A percentile compares a stretch with the other conserved stretches of the same genome.
Conservation (phyloP, 2,888 invertebrate species). For the Margaritifera margaritifera region DNA sequence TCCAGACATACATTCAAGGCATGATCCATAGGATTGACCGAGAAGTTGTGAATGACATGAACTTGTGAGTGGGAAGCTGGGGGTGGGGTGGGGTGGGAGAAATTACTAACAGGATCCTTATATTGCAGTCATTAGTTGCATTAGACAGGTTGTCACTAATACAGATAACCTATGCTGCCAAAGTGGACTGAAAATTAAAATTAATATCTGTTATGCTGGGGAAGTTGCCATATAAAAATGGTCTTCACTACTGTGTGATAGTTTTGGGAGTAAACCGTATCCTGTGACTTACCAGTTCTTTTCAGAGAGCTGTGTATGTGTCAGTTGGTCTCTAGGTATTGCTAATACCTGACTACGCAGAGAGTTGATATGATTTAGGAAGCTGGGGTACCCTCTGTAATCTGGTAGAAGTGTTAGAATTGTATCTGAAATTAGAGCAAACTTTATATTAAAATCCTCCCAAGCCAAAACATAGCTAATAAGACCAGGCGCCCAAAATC, state of each 20-base stretch:
- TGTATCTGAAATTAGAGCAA: constrained; percentile 32
- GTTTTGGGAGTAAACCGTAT: too few relatives aligned
- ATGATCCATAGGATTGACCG: too few relatives aligned
- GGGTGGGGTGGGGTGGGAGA: too few relatives aligned
- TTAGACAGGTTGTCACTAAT: too few relatives aligned
- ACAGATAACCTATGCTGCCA: neutral
- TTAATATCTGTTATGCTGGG: neutral
- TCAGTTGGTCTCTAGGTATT: constrained; percentile 81
- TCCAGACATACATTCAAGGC: too few relatives aligned
- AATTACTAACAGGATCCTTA: too few relatives aligned
- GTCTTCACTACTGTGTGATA: neutral
- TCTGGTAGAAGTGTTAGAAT: constrained; percentile 57
- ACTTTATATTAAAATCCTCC: neutral
- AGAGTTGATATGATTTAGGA: constrained; percentile 80
- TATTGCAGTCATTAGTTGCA: too few relatives aligned
- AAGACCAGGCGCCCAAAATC: neutral
- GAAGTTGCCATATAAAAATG: neutral
- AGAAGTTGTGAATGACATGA: too few relatives aligned
- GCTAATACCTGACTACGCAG: constrained; percentile 83
- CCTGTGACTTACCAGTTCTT: constrained; percentile 80
- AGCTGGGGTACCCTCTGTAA: constrained; percentile 72
- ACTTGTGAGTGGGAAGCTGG: too few relatives aligned
- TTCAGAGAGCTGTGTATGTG: constrained; percentile 84
- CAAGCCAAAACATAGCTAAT: neutral
- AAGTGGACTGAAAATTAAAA: neutral